phyloP scores from a whole-genome alignment of 2,797 vertebrate species.

The Enteromius anoplus region DNA sequence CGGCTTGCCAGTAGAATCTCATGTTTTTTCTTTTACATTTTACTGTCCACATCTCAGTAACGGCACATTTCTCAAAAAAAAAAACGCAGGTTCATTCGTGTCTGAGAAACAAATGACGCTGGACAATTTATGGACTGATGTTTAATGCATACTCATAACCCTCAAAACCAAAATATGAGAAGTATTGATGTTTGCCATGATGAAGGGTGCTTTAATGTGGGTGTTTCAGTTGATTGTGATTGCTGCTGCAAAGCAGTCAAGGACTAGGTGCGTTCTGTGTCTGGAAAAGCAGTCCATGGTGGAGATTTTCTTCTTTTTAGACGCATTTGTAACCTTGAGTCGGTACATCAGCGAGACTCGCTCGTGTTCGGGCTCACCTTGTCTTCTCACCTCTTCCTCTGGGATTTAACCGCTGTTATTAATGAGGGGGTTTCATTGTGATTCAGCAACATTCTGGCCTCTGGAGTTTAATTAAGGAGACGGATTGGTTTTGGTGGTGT shows the following conservation, averaged over 20 bases:
- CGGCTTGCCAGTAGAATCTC: background rate
- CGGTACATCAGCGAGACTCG: background rate
- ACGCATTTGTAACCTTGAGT: slow-evolving; percentile 5
- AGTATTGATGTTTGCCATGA: background rate
- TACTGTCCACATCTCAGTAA: background rate
- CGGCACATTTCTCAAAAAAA: background rate
- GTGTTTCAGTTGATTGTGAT: background rate
- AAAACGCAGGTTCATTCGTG: background rate
- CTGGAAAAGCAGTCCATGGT: background rate
- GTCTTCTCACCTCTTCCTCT: background rate
- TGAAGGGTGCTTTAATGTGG: background rate
- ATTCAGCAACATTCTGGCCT: slow-evolving; percentile 54
- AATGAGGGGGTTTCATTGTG: slow-evolving; percentile 55
- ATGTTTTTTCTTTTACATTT: no score
- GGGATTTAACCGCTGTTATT: slow-evolving; percentile 51
- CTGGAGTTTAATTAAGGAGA: slow-evolving; percentile 62
- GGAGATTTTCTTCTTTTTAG: slow-evolving; percentile 5
- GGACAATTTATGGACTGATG: background rate
- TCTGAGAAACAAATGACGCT: background rate
- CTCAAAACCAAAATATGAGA: background rate
- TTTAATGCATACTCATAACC: background rate
- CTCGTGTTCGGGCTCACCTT: slow-evolving; percentile 17
- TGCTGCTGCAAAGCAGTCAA: background rate
- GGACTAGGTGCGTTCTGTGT: background rate
- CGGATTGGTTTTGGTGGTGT: slow-evolving; percentile 57